phyloP scores from a whole-genome alignment of 2,888 invertebrate genomes.

The Callyntrura sp. region DNA sequence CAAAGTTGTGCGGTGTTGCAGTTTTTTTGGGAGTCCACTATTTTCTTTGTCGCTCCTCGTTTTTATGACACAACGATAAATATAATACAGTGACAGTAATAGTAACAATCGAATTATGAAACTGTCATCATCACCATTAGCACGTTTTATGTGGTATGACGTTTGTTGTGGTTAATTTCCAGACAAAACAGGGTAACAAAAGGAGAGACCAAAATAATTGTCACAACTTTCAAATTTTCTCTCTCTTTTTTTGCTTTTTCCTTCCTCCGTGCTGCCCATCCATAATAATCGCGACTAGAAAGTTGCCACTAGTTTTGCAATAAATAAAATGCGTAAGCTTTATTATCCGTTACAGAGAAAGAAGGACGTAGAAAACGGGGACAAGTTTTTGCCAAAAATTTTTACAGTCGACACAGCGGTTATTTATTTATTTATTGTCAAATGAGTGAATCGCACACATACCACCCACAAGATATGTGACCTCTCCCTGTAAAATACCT shows the following conservation, averaged over 20 bases:
- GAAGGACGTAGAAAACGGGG: neutral
- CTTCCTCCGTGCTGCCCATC: neutral
- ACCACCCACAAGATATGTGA: neutral
- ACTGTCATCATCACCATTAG: slow-evolving; percentile 20
- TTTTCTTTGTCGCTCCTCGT: neutral
- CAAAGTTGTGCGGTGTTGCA: slow-evolving; percentile 1
- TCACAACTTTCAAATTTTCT: slow-evolving; percentile 2
- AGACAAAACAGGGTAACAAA: neutral
- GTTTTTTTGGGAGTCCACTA: neutral
- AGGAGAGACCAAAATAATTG: neutral
- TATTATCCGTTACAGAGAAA: neutral
- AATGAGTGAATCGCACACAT: neutral
- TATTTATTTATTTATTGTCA: slow-evolving; percentile 1
- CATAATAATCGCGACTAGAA: neutral
- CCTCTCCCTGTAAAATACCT: neutral
- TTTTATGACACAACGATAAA: neutral
- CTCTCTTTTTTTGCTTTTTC: neutral
- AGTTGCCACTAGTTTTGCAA: neutral
- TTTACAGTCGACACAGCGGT: neutral
- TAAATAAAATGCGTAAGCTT: neutral
- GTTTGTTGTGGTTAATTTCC: slow-evolving; percentile 30
- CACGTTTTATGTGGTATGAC: slow-evolving; percentile 19
- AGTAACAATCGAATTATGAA: slow-evolving; percentile 14
- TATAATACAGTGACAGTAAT: neutral
- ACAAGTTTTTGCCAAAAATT: neutral